Evolutionary conservation across 2,888 invertebrate species (phyloP), one percentile per base, ranked within the genome.

Genomic region (Drosophila paramelanica): DNA sequence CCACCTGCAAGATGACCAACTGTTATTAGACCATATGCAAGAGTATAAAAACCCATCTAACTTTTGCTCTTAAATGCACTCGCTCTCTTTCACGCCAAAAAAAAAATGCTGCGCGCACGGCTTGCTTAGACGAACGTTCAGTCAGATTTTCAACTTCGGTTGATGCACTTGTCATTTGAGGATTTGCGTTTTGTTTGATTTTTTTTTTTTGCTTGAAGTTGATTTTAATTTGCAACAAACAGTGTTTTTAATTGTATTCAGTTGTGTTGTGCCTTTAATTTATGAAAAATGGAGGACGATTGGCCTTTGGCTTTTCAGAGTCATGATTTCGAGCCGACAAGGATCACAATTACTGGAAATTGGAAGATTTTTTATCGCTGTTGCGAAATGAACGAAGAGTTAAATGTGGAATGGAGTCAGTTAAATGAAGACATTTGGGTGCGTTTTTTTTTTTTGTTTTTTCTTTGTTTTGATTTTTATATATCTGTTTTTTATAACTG

Each of bases 401-500:
- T 92, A 1, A 92, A 91, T 65, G 74, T 75, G 3, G 92, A 92
- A 64, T 92, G 92, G 92, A 57, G 64, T 3, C 53, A 77, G 5
- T 43, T 92, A 1, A 88, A 91, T 57, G 52, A 79, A 10, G 91
- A 92, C 33, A 92, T 92, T 76, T 91, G 91, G 92, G 92, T 92
- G 71, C 70, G 92, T 90, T 82, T 73, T 17, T 31, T 59, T 56
- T 33, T 64, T 31, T 55, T 66, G 43, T 27, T 53, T 61, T 36
- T 45, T 57, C 27, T 45, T 70, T 58, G 45, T 27, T 49, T 68
- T 56, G 59, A 0, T 25, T 20, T 31, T 2, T 0, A 6, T 31
- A 36, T 23, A 14, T 4, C 11, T 39, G 23, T 45, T 61, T 45
- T 67, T 36, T 41, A 10, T 3, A 13, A 42, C 42, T 64, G 47